These are phyloP conservation scores for Microcebus tavaratra DNA, from an alignment of 2,113 vertebrate genomes.

Conservation along the genomic window DNA sequence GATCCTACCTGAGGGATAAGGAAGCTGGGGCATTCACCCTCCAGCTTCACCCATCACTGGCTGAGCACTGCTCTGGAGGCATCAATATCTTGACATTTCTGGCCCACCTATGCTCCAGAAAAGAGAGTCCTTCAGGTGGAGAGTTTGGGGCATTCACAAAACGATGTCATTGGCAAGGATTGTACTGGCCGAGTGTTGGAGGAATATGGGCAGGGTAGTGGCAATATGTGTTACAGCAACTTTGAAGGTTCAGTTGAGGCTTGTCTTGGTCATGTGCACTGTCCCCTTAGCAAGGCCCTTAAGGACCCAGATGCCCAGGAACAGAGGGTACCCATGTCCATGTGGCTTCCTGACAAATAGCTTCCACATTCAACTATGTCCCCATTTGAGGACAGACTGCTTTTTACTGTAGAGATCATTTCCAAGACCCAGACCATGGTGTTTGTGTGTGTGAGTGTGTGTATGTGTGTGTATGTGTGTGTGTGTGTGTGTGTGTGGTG, in stretches of 20 bases:
- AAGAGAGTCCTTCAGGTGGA: not conserved
- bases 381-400: not conserved
- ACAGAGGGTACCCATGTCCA: not conserved
- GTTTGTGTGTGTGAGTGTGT: not conserved
- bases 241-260: not conserved
- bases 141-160: not conserved
- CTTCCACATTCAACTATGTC: constrained; percentile 14
- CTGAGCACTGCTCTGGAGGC: not conserved
- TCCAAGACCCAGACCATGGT: not conserved
- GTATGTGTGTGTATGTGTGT: not conserved
- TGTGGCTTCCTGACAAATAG: not conserved
- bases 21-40: not conserved
- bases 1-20: not conserved
- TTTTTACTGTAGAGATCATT: constrained; percentile 16
- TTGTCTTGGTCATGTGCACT: not conserved
- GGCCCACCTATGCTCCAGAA: not conserved
- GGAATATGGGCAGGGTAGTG: not conserved
- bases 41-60: not conserved
- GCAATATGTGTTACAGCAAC: not conserved
- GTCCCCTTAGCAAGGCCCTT: not conserved
- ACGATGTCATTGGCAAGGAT: not conserved
- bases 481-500: not conserved
- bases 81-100: not conserved
- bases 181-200: not conserved
- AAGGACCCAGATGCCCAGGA: not conserved